A percentile compares a stretch with the other conserved stretches of the same genome.
These are phyloP conservation scores for Equus quagga DNA, from an alignment of 2,113 vertebrate species.

Conservation along the genomic window DNA sequence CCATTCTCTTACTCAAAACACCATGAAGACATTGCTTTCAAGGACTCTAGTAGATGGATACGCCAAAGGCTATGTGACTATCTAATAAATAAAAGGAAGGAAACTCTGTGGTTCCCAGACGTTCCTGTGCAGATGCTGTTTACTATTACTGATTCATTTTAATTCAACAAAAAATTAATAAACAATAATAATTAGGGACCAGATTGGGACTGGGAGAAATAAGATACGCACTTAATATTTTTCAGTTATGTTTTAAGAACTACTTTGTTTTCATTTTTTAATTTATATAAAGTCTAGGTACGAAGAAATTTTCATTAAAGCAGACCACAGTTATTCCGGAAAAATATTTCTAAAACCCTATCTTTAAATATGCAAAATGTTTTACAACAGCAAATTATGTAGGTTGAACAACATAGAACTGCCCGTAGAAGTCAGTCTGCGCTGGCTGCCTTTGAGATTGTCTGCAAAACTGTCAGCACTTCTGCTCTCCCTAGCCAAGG, in stretches of 20 bases:
- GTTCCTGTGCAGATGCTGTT: neutral
- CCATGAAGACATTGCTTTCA: neutral
- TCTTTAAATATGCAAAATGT: constrained; percentile 9
- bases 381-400: neutral
- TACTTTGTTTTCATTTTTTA: neutral
- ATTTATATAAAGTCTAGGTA: neutral
- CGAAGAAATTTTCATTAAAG: neutral
- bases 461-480: neutral
- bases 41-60: neutral
- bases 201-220: neutral
- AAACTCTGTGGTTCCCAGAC: neutral
- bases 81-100: neutral
- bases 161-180: neutral
- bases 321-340: neutral
- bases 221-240: neutral
- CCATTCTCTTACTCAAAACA: neutral
- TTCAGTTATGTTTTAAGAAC: neutral
- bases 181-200: neutral
- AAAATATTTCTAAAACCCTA: neutral
- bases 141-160: neutral
- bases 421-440: neutral
- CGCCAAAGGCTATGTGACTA: neutral
- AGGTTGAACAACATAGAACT: neutral
- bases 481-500: neutral
- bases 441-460: neutral